Base-by-base conservation (phyloP, 2,888 invertebrate species). In the Antheraea assamensis region DNA sequence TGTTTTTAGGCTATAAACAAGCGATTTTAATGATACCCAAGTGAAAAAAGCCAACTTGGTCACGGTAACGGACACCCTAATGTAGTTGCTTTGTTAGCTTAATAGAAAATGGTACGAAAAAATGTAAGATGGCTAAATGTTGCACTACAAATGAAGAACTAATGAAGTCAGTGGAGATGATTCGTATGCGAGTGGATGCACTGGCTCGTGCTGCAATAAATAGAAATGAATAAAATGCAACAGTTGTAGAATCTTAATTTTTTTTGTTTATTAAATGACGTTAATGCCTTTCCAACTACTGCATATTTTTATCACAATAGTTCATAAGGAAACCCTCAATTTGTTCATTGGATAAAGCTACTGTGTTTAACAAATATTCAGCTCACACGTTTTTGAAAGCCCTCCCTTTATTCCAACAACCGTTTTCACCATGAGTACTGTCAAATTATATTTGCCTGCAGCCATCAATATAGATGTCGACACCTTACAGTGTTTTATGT, bases 401-500 rank as follows among this genome's bases (percentile, higher is more conserved):
- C 92, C 88, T 83, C 89, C 84, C 82, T 87, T 84, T 83, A 80
- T 87, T 79, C 87, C 91, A 92, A 93, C 91, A 90, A 92, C 90
- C 89, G 91, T 92, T 92, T 92, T 90, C 84, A 83, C 84, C 85
- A 85, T 88, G 89, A 78, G 81, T 82, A 81, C 91, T 92, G 94
- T 93, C 94, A 93, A 89, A 93, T 92, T 88, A 84, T 90, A 93
- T 93, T 94, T 93, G 93, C 92, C 86, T 93, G 90, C 89, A 90
- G 87, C 90, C 87, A 86, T 88, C 88, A 90, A 88, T 88, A 17
- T 5, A 85, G 84, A 83, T 85, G 87, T 85, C 81, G 83, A 83
- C 83, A 81, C 81, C 85, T 83, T 83, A 77, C 76, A 79, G 81
- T 86, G 82, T 66, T 87, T 87, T 86, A 84, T 82, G 80, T 82